Evolutionary conservation across 2,113 vertebrate genomes (phyloP), one percentile per base, ranked within the genome.

Genomic region (Arenaria interpres): DNA sequence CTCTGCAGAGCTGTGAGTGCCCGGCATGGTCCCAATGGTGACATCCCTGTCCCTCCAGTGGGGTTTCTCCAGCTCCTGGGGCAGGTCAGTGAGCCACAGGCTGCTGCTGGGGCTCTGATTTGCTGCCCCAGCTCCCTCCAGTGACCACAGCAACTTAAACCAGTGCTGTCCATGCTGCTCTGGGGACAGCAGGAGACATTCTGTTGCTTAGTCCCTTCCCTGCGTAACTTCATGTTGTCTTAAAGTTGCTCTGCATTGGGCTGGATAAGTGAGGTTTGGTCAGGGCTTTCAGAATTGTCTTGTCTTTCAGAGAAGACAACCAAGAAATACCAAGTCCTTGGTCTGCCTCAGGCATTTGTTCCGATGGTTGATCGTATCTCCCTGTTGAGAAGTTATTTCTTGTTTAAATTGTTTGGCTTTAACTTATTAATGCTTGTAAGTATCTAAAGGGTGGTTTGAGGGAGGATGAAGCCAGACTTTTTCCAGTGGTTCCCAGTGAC

Each of bases 91-190:
- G 30, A 18, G 72, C 4, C 14, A 11, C 46, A 9, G 24, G 24
- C 30, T 19, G 67, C 59, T 56, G 22, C 60, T 28, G n/a, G 45
- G 37, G 54, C 45, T 54, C 33, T 24, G n/a, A 3, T 22, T 32
- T 35, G 54, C 54, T 35, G 35, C 30, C 45, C 66, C 68, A 33
- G 45, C 32, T 60, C 21, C 75, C 67, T 35, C 62, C 62, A 8
- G 68, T 18, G 41, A 13, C 37, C 17, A 3, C 69, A 35, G 41
- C 22, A 24, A 8, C 43, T 25, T 2, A 10, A 50, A 33, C 24
- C 21, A 3, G 0, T 6, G 50, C 32, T 33, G 35, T 5, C 27
- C 2, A 0, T 8, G 7, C 43, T 48, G 37, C 35, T 43, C 3
- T 37, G 51, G 45, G 33, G 64, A 14, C 37, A 25, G 37, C 14